Evolutionary conservation across 2,888 invertebrate species (phyloP), one percentile per base, ranked within the genome.

Genomic region (Malacosoma neustria): DNA sequence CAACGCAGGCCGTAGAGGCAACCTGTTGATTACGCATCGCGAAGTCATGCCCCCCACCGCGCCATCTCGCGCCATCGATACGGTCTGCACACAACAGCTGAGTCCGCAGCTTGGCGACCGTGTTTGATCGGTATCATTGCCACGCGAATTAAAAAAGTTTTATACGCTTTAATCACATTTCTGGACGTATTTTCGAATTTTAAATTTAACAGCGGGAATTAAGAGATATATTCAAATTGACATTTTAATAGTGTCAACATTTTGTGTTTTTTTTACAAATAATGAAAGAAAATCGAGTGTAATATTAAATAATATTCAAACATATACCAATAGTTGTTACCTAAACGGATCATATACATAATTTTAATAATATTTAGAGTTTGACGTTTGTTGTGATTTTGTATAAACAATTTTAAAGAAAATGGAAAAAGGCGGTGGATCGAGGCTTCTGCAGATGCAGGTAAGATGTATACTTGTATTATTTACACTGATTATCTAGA

Each of bases 361-460:
- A n/a, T n/a, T n/a, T n/a, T n/a, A n/a, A n/a, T n/a, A n/a, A n/a
- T n/a, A n/a, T n/a, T n/a, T n/a, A n/a, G n/a, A n/a, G n/a, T n/a
- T n/a, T n/a, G n/a, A n/a, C n/a, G n/a, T 42, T 41, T 32, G 39
- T 58, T 47, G 62, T 66, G 61, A 69, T 70, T 63, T n/a, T n/a
- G n/a, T 53, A 57, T 46, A 59, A 51, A 42, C 48, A 55, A 48
- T 46, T 45, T 41, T 53, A 44, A 51, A 33, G 38, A 61, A 48
- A 44, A 85, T 85, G 84, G 84, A 85, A 58, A 81, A 72, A 41
- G 69, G 51, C 37, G 71, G 72, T 38, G 79, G 77, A 15, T 85
- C 84, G 35, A 65, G 72, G 48, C 69, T 85, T 15, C 54, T 85
- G 58, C 81, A 85, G 48, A 85, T 85, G 77, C 81, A 85, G 75